Evolutionary conservation across 2,797 vertebrate species (phyloP).

Genomic region (Micropoecilia bifurca): DNA sequence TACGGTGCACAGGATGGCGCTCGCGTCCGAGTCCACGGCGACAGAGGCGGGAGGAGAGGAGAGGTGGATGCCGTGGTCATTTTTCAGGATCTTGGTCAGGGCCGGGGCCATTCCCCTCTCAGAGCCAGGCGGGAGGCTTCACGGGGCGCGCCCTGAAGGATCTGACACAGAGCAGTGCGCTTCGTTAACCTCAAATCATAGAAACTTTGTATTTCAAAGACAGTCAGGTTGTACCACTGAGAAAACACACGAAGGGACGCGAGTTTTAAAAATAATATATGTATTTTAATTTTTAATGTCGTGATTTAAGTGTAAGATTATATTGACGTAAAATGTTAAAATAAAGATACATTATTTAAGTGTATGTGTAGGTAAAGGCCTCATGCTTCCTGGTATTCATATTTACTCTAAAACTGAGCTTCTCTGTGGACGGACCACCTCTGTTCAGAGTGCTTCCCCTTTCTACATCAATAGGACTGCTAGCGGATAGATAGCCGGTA

Average conservation of each 20-base stretch:
- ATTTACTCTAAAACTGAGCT: background rate
- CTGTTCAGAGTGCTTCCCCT: background rate
- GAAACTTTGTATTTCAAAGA: background rate
- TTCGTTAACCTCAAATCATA: background rate
- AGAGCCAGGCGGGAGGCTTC: slow-evolving; percentile 8
- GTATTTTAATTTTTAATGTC: background rate
- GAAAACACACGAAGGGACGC: background rate
- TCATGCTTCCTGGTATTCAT: background rate
- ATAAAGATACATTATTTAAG: background rate
- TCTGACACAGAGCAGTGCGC: slow-evolving; percentile 13
- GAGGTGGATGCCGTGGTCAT: slow-evolving; percentile 86
- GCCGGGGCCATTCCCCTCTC: slow-evolving; percentile 86
- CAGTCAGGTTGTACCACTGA: background rate
- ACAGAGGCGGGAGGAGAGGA: slow-evolving; percentile 81
- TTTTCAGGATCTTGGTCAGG: slow-evolving; percentile 85
- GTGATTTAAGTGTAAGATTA: background rate
- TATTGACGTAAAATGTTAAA: background rate
- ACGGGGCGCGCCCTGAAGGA: slow-evolving; percentile 16
- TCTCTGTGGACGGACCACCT: background rate
- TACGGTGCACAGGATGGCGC: slow-evolving; percentile 63
- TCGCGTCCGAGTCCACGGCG: slow-evolving; percentile 81
- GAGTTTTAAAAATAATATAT: background rate
- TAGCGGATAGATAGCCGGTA: background rate
- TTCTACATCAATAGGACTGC: background rate
- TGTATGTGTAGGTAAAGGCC: background rate